Evolutionary conservation across 1,140 invertebrate species (phyloP).

Genomic region (Drosophila repleta): DNA sequence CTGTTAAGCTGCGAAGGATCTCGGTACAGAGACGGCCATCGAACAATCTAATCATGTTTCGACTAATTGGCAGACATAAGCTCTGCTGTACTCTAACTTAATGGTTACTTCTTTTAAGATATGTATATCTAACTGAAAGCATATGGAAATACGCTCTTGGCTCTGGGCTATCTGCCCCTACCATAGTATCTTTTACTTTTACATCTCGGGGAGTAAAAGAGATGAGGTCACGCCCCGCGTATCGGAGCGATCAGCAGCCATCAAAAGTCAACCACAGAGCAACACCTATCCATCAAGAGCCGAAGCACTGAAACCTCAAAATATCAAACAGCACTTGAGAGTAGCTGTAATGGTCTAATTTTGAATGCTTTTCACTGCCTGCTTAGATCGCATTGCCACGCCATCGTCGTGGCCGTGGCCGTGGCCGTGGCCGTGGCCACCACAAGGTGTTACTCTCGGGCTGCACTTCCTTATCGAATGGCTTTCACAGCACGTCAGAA

Average conservation of each 20-base stretch:
- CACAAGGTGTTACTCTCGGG: neutral
- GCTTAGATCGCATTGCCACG: constrained; percentile 33
- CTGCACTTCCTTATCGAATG: constrained; percentile 28
- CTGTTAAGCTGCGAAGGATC: constrained; percentile 14
- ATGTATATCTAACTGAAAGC: neutral
- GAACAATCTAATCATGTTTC: neutral
- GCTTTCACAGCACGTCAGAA: constrained; percentile 42
- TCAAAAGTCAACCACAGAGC: constrained; percentile 52
- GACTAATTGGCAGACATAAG: constrained; percentile 21
- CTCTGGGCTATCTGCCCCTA: neutral
- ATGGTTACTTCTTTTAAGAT: neutral
- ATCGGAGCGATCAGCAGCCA: neutral
- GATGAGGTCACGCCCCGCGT: neutral
- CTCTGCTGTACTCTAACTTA: neutral
- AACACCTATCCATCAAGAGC: constrained; percentile 62
- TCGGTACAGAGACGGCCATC: neutral
- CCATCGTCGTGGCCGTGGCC: too few species aligned
- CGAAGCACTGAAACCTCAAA: constrained; percentile 26
- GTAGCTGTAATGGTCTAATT: constrained; percentile 70
- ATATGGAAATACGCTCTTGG: neutral
- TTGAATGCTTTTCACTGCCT: constrained; percentile 76
- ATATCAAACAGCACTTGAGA: constrained; percentile 19
- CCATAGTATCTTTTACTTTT: constrained; percentile 7
- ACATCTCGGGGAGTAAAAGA: neutral
- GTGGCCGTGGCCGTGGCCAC: neutral